Evolutionary conservation across 2,797 vertebrate genomes (phyloP).

Genomic region (Gastrophryne carolinensis): DNA sequence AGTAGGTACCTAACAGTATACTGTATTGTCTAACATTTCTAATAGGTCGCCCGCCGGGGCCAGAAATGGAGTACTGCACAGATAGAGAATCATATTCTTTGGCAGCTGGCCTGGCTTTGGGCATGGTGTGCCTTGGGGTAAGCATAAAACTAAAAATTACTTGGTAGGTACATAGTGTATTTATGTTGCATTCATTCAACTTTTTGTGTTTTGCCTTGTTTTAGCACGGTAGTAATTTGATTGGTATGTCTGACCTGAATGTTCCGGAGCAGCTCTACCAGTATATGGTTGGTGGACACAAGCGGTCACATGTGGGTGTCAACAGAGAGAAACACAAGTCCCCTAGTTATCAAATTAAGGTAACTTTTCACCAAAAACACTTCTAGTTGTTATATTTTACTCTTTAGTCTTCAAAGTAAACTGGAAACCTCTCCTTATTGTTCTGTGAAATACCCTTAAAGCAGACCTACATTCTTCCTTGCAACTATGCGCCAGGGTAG

Average conservation of each 20-base stretch:
- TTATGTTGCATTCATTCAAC: not conserved
- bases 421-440: no score
- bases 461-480: no score
- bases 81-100: constrained; percentile 96
- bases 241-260: constrained; percentile 96
- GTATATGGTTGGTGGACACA: constrained; percentile 97
- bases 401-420: no score
- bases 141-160: constrained; percentile 53
- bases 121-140: constrained; percentile 98
- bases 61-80: constrained; percentile 97
- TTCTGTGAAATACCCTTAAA: no score
- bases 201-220: constrained; percentile 1
- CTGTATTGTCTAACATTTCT: not conserved
- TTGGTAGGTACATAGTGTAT: not conserved
- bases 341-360: constrained; percentile 98
- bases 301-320: constrained; percentile 84
- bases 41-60: constrained; percentile 90
- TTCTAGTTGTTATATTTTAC: no score
- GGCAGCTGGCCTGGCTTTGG: constrained; percentile 91
- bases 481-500: no score
- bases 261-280: constrained; percentile 97
- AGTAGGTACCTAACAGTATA: no score
- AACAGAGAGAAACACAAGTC: constrained; percentile 96
- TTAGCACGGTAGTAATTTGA: constrained; percentile 95
- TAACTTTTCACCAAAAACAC: no score